Conservation (phyloP, 2,888 invertebrate genomes). For the Bellardia pandia region DNA sequence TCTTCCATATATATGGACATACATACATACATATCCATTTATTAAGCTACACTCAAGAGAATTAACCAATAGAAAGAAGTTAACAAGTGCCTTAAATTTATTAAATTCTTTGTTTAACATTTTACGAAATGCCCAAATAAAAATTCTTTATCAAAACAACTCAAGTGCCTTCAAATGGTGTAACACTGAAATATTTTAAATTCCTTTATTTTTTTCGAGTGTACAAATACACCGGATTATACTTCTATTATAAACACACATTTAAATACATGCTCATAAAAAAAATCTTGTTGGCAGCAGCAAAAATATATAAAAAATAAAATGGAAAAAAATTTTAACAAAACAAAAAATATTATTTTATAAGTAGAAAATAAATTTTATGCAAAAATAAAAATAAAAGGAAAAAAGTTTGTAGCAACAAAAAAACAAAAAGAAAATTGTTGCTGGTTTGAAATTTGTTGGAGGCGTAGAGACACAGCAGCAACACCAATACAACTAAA, state of each 20-base stretch:
- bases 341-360: slow-evolving; percentile 48
- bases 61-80: neutral
- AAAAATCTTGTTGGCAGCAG: slow-evolving; percentile 52
- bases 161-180: too few species aligned
- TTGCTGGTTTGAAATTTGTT: slow-evolving; percentile 48
- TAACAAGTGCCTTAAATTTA: neutral
- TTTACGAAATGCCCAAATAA: too few species aligned
- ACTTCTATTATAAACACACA: slow-evolving; percentile 40
- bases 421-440: slow-evolving; percentile 26
- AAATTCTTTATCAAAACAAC: too few species aligned
- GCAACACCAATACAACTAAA: slow-evolving; percentile 13
- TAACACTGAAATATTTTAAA: neutral
- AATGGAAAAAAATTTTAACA: slow-evolving; percentile 21
- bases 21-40: neutral
- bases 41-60: slow-evolving; percentile 30
- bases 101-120: too few species aligned
- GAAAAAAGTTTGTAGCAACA: slow-evolving; percentile 51
- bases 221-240: slow-evolving; percentile 50
- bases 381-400: slow-evolving; percentile 58
- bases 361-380: slow-evolving; percentile 64
- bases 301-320: slow-evolving; percentile 18
- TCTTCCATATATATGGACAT: neutral
- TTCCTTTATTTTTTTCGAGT: slow-evolving; percentile 1
- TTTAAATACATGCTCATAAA: slow-evolving; percentile 38
- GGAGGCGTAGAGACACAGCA: slow-evolving; percentile 31